phyloP scores from a whole-genome alignment of 2,888 invertebrate genomes.

The Sisyra terminalis region DNA sequence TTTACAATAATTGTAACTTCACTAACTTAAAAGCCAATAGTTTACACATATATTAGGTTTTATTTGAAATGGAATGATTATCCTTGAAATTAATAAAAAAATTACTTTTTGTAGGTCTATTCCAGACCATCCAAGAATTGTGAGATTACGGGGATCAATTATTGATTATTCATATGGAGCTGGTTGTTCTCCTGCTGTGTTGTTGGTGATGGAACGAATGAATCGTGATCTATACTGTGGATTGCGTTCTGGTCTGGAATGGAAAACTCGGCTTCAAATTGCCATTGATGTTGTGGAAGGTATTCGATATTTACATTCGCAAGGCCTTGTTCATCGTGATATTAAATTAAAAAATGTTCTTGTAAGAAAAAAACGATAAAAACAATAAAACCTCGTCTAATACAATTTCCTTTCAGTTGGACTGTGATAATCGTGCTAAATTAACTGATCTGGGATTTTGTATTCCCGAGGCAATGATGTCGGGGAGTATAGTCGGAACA shows the following conservation, averaged over 20 bases:
- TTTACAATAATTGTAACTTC: no score
- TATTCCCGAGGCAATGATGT: constrained; percentile 79
- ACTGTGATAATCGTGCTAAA: constrained; percentile 53
- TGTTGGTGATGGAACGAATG: constrained; percentile 63
- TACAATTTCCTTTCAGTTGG: constrained; percentile 36
- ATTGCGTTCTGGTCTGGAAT: constrained; percentile 46
- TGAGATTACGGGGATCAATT: constrained; percentile 59
- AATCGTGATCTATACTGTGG: constrained; percentile 66
- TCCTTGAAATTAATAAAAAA: no score
- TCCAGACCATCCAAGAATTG: constrained; percentile 65
- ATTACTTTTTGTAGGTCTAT: constrained; percentile 52
- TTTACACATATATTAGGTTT: no score
- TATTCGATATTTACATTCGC: constrained; percentile 74
- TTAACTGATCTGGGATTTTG: constrained; percentile 82
- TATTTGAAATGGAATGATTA: no score
- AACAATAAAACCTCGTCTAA: no score
- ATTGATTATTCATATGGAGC: constrained; percentile 64
- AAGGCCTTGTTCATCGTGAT: constrained; percentile 76
- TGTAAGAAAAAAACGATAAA: no score
- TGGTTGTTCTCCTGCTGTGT: constrained; percentile 51
- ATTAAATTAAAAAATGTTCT: constrained; percentile 82
- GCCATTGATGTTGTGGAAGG: constrained; percentile 74
- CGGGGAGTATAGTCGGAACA: constrained; percentile 74
- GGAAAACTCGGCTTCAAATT: constrained; percentile 46
- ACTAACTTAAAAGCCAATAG: no score